Evolutionary conservation across 2,113 vertebrate genomes (phyloP), one percentile per base, ranked within the genome.

Genomic region (Conger conger): DNA sequence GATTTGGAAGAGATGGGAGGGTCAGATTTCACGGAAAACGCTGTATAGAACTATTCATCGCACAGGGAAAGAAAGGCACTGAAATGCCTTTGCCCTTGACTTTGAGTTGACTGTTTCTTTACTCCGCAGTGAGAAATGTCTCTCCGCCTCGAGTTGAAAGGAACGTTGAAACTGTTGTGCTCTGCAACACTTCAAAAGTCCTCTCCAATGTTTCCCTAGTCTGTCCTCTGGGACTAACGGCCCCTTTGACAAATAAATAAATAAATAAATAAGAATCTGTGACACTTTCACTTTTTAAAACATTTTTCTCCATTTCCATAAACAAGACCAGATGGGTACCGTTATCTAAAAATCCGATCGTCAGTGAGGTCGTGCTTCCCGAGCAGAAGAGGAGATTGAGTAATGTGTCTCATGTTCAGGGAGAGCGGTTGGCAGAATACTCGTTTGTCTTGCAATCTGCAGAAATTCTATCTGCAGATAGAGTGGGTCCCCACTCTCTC

Each of bases 231-330:
- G 79, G 73, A 84, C 53, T 78, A 77, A 79, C 38, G 76, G 83
- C n/a, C 45, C 27, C 76, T 54, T 35, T 78, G 73, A 54, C 45
- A 54, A 83, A 77, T 77, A 63, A 77, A 73, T 9, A n/a, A 73
- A 73, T 20, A 54, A 40, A 53, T n/a, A 27, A 23, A 15, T 30
- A 40, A 30, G 30, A 78, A 20, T 73, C 76, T 38, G 77, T 79
- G 35, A 78, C 42, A n/a, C 16, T 84, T 78, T 57, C 45, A 23
- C 23, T 60, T 60, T 60, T 50, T 50, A 50, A 50, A 50, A 50
- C 45, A 84, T 84, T 84, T 84, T 83, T 42, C 82, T 83, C 30
- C 37, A 68, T 73, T 60, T 83, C 50, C 76, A 84, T 84, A 37
- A 84, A 40, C 33, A 36, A 13, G 76, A 57, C 33, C 73, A 37